These are phyloP conservation scores for Labeo catla DNA, from an alignment of 2,113 vertebrate genomes.

Conservation along the genomic window DNA sequence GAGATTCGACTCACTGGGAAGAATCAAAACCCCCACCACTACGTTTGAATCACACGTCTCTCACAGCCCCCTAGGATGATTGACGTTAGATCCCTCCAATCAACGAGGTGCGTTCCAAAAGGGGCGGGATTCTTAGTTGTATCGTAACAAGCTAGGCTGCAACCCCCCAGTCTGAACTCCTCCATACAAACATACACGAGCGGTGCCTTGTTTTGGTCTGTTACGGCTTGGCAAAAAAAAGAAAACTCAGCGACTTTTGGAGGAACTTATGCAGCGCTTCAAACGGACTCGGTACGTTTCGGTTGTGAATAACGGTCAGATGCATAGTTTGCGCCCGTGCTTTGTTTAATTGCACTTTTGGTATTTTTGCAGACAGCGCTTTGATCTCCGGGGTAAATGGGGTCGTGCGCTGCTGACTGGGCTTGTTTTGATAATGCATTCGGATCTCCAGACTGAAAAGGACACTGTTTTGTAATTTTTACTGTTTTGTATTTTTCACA, in stretches of 20 bases:
- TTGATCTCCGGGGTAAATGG: slow-evolving; percentile 56
- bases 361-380: slow-evolving; percentile 44
- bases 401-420: slow-evolving; percentile 50
- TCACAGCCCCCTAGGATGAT: neutral
- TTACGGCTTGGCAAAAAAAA: slow-evolving; percentile 51
- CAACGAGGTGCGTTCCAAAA: neutral
- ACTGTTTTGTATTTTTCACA: slow-evolving; percentile 3
- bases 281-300: slow-evolving; percentile 20
- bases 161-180: slow-evolving; percentile 52
- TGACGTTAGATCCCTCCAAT: neutral
- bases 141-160: slow-evolving; percentile 63
- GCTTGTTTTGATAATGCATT: slow-evolving; percentile 61
- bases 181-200: slow-evolving; percentile 65
- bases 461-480: slow-evolving; percentile 18
- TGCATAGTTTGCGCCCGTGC: slow-evolving; percentile 30
- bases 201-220: slow-evolving; percentile 69
- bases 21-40: neutral
- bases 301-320: neutral
- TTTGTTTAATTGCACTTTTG: slow-evolving; percentile 45
- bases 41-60: neutral
- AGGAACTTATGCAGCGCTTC: slow-evolving; percentile 10
- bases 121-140: slow-evolving; percentile 41
- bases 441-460: slow-evolving; percentile 55
- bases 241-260: neutral
- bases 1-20: neutral